These are phyloP conservation scores for Andrena camellia DNA, from an alignment of 2,888 invertebrate genomes.

Conservation along the genomic window DNA sequence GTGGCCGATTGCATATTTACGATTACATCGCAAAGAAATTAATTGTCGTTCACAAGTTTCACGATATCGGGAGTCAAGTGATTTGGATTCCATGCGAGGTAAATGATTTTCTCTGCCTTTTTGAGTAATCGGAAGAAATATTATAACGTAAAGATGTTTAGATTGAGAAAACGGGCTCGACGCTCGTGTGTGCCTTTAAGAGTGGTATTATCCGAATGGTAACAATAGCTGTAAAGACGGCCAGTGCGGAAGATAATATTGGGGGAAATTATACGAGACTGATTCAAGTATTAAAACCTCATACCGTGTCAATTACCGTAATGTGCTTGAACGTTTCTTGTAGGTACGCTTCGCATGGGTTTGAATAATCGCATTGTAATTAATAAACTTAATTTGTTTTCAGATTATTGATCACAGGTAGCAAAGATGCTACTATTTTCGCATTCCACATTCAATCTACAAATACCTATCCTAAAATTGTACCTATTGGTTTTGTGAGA, in stretches of 20 bases:
- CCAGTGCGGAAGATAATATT: constrained; percentile 41
- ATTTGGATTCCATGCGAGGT: constrained; percentile 91
- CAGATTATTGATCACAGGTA: constrained; percentile 89
- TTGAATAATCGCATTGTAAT: constrained; percentile 8
- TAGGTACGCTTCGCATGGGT: constrained; percentile 67
- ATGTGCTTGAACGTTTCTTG: constrained; percentile 87
- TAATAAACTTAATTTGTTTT: constrained; percentile 34
- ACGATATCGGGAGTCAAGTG: constrained; percentile 86
- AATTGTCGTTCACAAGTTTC: constrained; percentile 88
- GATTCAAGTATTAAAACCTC: constrained; percentile 87
- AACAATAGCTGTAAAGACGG: constrained; percentile 62
- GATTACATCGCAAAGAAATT: constrained; percentile 88
- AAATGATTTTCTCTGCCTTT: constrained; percentile 45
- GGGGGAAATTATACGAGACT: constrained; percentile 72
- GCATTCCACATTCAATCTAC: constrained; percentile 86
- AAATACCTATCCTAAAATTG: constrained; percentile 85
- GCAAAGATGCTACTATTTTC: constrained; percentile 90
- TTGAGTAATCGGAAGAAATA: constrained; percentile 7
- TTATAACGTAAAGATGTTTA: constrained; percentile 71
- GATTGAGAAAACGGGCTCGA: constrained; percentile 89
- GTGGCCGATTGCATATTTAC: constrained; percentile 91
- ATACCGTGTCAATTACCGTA: constrained; percentile 88
- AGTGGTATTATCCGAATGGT: constrained; percentile 90
- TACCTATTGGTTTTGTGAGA: constrained; percentile 89
- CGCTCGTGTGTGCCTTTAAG: constrained; percentile 89